Evolutionary conservation across 2,888 invertebrate species (phyloP), one percentile per base, ranked within the genome.

Genomic region (Macrophya alboannulata): DNA sequence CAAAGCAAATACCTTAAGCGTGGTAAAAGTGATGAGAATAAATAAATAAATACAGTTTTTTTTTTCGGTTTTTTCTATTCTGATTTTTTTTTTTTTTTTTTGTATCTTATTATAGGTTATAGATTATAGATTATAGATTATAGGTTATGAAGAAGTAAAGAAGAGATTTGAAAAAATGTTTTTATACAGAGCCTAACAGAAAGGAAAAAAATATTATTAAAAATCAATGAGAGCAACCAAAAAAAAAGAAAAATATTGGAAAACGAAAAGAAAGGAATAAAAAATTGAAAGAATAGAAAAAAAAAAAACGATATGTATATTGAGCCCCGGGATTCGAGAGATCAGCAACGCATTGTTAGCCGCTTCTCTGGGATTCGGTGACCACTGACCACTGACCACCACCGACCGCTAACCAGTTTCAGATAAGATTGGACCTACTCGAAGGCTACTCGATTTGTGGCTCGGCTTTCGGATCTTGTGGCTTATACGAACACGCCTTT

Each of bases 371-470:
- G 45, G 74, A 74, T 76, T 76, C 51, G 76, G 48, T 37, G 48
- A 31, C 51, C 77, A 31, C 37, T 55, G 31, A 51, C 31, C 48
- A 31, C 51, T 37, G 51, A 55, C 77, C 77, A 77, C 77, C 59
- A 21, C 21, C 40, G 59, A 62, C 59, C 43, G 62, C 62, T 55
- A 51, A 81, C 81, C 81, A 81, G 59, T 81, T 81, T 81, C 43
- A 81, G 81, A 59, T 81, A 81, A 81, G 81, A 81, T 81, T 81
- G 40, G 21, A 81, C 59, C 40, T 62, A 81, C 81, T 77, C 37
- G 77, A 77, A 74, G 77, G 77, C 31, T 81, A 17, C 62, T 81
- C 59, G 81, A 81, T 81, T 81, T 59, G 21, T 81, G 79, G 62
- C 79, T 77, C 37, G 17, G 77, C 51, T 51, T 77, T 51, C 31